phyloP scores from a whole-genome alignment of 2,888 invertebrate genomes.

The Chymomyza procnemis region DNA sequence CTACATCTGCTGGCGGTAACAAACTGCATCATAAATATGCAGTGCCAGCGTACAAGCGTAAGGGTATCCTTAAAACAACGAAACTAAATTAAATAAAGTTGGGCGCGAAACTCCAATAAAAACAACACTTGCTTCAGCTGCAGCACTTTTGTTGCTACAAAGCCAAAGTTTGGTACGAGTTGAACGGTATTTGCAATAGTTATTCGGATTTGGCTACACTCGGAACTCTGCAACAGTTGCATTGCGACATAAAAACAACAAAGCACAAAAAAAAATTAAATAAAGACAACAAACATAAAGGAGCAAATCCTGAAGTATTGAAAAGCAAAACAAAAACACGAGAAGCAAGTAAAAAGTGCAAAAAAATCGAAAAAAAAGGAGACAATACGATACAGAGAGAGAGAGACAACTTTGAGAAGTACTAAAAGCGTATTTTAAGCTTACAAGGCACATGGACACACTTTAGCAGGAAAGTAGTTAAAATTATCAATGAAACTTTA shows the following conservation, averaged over 20 bases:
- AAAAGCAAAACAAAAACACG: background rate
- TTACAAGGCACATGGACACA: conserved; percentile 28
- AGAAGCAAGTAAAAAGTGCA: background rate
- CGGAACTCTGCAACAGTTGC: conserved; percentile 7
- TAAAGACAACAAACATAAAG: background rate
- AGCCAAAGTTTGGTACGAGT: background rate
- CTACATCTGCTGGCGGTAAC: background rate
- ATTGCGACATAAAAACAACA: background rate
- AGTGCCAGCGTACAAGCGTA: background rate
- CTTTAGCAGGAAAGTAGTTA: conserved; percentile 49
- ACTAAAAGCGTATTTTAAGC: conserved; percentile 56
- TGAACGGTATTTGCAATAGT: background rate
- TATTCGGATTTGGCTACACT: background rate
- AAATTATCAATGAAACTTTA: conserved; percentile 71
- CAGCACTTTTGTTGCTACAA: background rate
- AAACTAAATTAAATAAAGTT: background rate
- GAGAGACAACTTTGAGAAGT: conserved; percentile 51
- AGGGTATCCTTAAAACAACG: background rate
- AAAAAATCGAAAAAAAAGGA: conserved; percentile 10
- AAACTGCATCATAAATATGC: background rate
- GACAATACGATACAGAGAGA: conserved; percentile 18
- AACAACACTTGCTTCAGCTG: conserved; percentile 45
- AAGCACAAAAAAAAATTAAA: too few relatives aligned
- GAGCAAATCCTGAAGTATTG: background rate
- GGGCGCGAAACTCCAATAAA: conserved; percentile 41